Base-by-base conservation (phyloP, 53 echinoderm and acorn worm genomes). In the Echinarachnius parma region DNA sequence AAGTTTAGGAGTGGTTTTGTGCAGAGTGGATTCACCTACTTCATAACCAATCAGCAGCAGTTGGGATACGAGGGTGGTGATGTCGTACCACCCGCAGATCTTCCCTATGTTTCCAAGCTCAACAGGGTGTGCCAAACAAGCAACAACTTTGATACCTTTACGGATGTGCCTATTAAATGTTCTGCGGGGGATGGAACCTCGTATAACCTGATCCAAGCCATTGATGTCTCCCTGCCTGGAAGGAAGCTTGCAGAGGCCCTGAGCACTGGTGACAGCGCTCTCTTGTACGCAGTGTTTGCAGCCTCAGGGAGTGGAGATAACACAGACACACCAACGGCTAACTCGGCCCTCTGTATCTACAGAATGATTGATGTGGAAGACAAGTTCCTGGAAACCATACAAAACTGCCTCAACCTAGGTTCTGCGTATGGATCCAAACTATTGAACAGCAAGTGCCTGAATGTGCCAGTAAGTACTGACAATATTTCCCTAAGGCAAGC, bases 201-300 rank as follows among this genome's bases (percentile, higher is more conserved):
- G 13, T 68, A 68, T 37, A 68, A 68, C 52, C 68, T 68, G 13
- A 52, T 68, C 48, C 50, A 49, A 29, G 68, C 68, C 21, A 52
- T 68, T 21, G 68, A 49, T 21, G 49, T 52, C 19, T 52, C 52
- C 13, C 18, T 34, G n/a, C 68, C 68, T 31, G 68, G 53, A 27
- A 52, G 13, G n/a, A 5, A 52, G 31, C 33, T 68, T 3, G 34
- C 24, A 20, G 68, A 68, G 22, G 49, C 68, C 26, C 52, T 53
- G 23, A 50, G 11, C 5, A 33, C 23, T 68, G 68, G 31, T 4
- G 52, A 46, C 9, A 8, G 4, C 32, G 9, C 24, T 15, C 52
- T 68, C 4, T 20, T 68, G 22, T 68, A 68, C 22, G 68, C 52
- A 21, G 20, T 68, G 8, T 68, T 68, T 53, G 15, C 49, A 19